Evolutionary conservation across 2,797 vertebrate species (phyloP), one percentile per base, ranked within the genome.

Genomic region (Melanotaenia maccullochi): DNA sequence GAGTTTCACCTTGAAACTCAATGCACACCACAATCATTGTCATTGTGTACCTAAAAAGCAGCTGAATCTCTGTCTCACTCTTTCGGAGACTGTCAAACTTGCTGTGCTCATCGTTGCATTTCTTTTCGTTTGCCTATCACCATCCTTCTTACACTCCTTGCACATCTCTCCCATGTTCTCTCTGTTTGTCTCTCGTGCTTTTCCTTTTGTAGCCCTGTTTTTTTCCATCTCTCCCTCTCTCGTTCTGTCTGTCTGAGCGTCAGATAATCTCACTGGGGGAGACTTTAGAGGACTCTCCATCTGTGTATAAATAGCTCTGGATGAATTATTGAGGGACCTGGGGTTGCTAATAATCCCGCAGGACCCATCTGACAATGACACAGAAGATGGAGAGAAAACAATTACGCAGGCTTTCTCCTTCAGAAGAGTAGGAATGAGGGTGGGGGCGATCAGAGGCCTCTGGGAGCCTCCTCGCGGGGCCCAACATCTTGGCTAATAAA

Each of bases 291-390:
- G 93, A 93, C 94, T 94, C 93, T 93, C 93, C 92, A 92, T 94
- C 92, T 94, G 92, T 94, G 90, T 95, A 95, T 94, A 94, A 95
- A 95, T 95, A 95, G 93, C 92, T 93, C 90, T 86, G 90, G 92
- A 94, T 95, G 93, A 95, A 95, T 94, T 94, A 94, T 94, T 94
- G 92, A 95, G 92, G 93, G 93, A 93, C 91, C 89, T 89, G 87
- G 88, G 92, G 93, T 94, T 93, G 92, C 94, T 94, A 95, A 95
- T 95, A 94, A 95, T 94, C 93, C 92, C 93, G 60, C 85, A 90
- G 91, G 94, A 95, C 93, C 91, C 92, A 93, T 94, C 91, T 90
- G 87, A 94, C 93, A 93, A 94, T 94, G 93, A 94, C 94, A 95
- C 90, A 89, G 90, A 94, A 94, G 93, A 93, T 93, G 88, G 94